Evolutionary conservation across 2,113 vertebrate species (phyloP).

Genomic region (Charadrius vociferus): DNA sequence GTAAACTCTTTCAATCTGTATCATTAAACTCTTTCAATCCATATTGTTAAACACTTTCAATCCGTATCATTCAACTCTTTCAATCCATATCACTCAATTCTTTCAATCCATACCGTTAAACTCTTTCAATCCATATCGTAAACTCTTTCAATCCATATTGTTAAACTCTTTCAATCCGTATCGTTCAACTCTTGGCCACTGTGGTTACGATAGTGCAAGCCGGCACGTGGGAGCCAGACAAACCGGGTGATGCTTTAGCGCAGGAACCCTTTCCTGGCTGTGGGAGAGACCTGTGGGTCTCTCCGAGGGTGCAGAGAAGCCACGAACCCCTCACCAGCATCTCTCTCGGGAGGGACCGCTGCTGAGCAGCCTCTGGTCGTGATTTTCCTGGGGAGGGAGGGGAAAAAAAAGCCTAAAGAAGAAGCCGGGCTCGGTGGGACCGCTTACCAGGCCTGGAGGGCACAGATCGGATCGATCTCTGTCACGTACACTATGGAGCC

Average conservation of each 20-base stretch:
- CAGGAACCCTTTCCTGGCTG: not conserved
- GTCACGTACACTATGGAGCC: constrained; percentile 97
- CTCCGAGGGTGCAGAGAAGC: not conserved
- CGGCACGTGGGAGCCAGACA: not conserved
- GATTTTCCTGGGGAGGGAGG: not conserved
- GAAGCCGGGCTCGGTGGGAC: not conserved
- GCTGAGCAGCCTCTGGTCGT: fast-evolving
- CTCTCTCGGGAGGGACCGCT: fast-evolving
- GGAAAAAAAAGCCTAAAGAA: not conserved
- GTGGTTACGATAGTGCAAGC: not conserved
- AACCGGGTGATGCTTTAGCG: fast-evolving
- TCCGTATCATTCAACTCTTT: too few relatives aligned
- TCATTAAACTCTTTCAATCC: too few relatives aligned
- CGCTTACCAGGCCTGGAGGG: constrained; percentile 94
- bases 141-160: too few relatives aligned
- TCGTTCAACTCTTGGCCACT: not conserved
- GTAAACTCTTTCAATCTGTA: too few relatives aligned
- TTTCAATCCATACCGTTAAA: fast-evolving
- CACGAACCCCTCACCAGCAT: not conserved
- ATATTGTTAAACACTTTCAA: too few relatives aligned
- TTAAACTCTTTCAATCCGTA: not conserved
- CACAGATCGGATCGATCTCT: constrained; percentile 97
- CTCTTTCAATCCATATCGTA: not conserved
- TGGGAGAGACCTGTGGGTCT: not conserved
- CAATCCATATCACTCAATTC: fast-evolving